Percentiles rank a stretch among this genome's conserved stretches.
Evolutionary conservation across 2,113 vertebrate genomes (phyloP).

Genomic region (Copsychus sechellarum): DNA sequence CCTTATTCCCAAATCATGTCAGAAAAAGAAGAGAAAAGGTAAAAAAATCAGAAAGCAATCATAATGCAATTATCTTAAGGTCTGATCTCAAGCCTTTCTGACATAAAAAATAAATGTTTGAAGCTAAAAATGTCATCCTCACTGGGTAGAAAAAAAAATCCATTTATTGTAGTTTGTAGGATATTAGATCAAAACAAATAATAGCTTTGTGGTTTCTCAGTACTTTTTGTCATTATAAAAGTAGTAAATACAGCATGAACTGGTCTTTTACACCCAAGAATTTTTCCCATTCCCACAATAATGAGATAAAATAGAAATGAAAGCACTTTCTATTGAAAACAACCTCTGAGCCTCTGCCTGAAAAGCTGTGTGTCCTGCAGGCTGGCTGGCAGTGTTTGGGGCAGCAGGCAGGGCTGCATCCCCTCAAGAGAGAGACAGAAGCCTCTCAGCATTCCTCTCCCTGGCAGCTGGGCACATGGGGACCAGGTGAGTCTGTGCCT

Average conservation of each 20-base stretch:
- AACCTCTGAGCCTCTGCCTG: not conserved
- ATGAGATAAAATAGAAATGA: not conserved
- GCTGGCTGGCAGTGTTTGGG: not conserved
- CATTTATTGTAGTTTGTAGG: not conserved
- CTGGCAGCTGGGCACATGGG: not conserved
- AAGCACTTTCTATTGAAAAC: not conserved
- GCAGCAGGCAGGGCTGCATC: rapidly evolving
- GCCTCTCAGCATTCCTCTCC: not conserved
- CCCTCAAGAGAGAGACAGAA: rapidly evolving
- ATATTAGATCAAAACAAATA: not conserved
- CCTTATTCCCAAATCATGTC: not conserved
- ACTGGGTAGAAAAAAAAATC: not conserved
- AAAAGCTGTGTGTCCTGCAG: not conserved
- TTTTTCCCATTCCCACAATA: not conserved
- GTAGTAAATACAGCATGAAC: not conserved
- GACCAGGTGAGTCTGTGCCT: rapidly evolving
- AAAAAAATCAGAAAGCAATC: not conserved
- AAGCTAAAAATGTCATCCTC: not conserved
- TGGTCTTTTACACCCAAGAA: not conserved
- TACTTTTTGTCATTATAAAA: not conserved
- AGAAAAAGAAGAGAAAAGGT: not conserved
- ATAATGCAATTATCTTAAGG: not conserved
- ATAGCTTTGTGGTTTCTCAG: not conserved
- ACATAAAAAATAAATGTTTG: not conserved
- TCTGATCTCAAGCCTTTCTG: not conserved